phyloP scores from a whole-genome alignment of 1,140 invertebrate species.

The Gonatopus flavifemur region DNA sequence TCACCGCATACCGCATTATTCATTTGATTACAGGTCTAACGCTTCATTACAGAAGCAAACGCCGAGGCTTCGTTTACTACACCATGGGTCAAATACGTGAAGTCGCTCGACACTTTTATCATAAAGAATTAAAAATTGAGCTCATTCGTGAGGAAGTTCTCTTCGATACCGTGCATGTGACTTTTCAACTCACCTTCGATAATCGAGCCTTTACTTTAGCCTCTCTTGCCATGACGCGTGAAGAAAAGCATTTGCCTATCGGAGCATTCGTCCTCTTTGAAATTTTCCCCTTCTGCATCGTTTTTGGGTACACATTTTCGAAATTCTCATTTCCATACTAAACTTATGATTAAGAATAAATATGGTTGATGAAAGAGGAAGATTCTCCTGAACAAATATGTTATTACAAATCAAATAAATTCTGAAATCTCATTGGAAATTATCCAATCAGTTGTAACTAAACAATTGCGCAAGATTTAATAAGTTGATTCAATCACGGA shows the following conservation, averaged over 20 bases:
- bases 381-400: too few species aligned
- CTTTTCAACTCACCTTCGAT: slow-evolving; percentile 91
- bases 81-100: slow-evolving; percentile 95
- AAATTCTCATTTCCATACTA: not conserved
- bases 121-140: slow-evolving; percentile 90
- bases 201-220: slow-evolving; percentile 84
- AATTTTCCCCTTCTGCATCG: slow-evolving; percentile 96
- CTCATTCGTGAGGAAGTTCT: slow-evolving; percentile 81
- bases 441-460: too few species aligned
- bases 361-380: too few species aligned
- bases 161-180: slow-evolving; percentile 90
- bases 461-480: too few species aligned
- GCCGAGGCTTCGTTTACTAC: slow-evolving; percentile 92
- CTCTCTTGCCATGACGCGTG: slow-evolving; percentile 77
- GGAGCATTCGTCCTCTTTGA: slow-evolving; percentile 90
- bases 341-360: too few species aligned
- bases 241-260: slow-evolving; percentile 84
- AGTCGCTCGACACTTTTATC: slow-evolving; percentile 88
- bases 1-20: too few species aligned
- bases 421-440: too few species aligned
- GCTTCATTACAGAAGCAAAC: slow-evolving; percentile 90
- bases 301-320: slow-evolving; percentile 75
- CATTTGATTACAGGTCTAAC: slow-evolving; percentile 73
- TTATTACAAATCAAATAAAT: too few species aligned
- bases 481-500: too few species aligned